phyloP scores from a whole-genome alignment of 1,140 invertebrate species.

The Homarus americanus region DNA sequence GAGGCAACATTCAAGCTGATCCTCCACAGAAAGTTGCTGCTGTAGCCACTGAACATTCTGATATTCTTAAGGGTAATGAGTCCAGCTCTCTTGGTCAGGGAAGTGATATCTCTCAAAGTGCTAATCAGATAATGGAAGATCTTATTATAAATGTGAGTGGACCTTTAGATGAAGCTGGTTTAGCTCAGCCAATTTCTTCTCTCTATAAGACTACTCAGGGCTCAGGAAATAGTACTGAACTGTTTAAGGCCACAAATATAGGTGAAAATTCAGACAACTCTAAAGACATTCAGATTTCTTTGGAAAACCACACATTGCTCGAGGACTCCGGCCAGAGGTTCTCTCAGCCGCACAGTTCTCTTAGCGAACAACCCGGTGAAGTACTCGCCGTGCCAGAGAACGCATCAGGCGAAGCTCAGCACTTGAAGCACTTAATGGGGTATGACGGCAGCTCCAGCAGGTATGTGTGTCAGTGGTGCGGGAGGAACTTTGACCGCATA shows the following conservation, averaged over 20 bases:
- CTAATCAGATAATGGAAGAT: constrained; percentile 20
- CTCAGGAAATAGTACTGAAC: not conserved
- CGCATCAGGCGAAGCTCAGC: constrained; percentile 16
- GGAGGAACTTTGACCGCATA: constrained; percentile 60
- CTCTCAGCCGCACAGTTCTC: not conserved
- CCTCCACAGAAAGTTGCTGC: not conserved
- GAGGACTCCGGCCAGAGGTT: constrained; percentile 1
- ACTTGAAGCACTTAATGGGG: not conserved
- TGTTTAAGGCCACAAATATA: constrained; percentile 8
- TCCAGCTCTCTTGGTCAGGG: not conserved
- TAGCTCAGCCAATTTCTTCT: not conserved
- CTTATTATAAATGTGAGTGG: not conserved
- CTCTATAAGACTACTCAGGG: constrained; percentile 26
- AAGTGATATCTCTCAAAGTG: not conserved
- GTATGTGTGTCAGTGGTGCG: constrained; percentile 67
- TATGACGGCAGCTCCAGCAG: constrained; percentile 19
- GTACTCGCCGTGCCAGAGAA: constrained; percentile 11
- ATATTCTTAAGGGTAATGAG: constrained; percentile 13
- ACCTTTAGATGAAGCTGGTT: constrained; percentile 16
- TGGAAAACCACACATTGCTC: constrained; percentile 7
- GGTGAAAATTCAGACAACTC: constrained; percentile 27
- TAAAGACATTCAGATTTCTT: constrained; percentile 31
- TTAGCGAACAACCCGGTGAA: not conserved
- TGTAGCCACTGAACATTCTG: not conserved
- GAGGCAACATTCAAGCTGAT: constrained; percentile 10